phyloP scores from a whole-genome alignment of 2,888 invertebrate genomes.

The Dasypolia templi region DNA sequence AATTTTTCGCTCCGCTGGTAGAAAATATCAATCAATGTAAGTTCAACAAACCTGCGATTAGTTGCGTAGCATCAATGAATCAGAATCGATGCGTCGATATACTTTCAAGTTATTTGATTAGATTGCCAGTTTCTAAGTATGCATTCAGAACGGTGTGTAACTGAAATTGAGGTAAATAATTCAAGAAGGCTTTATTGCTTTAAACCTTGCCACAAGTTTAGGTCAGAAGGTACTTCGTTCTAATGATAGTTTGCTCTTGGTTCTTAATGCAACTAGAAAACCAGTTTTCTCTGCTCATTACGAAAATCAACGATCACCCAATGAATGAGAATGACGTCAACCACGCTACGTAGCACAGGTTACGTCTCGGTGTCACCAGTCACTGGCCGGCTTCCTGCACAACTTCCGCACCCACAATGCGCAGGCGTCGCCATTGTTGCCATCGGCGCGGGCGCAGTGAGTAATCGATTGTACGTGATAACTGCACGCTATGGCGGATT shows the following conservation, averaged over 20 bases:
- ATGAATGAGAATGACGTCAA: constrained; percentile 62
- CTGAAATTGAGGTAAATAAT: not conserved
- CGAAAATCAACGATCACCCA: not conserved
- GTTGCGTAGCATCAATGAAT: constrained; percentile 21
- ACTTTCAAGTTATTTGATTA: constrained; percentile 14
- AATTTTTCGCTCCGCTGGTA: constrained; percentile 56
- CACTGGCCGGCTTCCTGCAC: constrained; percentile 78
- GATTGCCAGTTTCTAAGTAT: constrained; percentile 3
- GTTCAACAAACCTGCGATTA: constrained; percentile 49
- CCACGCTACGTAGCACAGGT: constrained; percentile 37
- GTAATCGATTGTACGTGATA: constrained; percentile 61
- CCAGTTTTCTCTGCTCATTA: not conserved
- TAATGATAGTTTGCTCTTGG: no score
- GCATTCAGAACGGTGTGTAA: not conserved
- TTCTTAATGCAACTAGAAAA: no score
- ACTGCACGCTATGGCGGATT: constrained; percentile 43
- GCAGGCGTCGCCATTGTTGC: constrained; percentile 69
- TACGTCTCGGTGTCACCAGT: constrained; percentile 71
- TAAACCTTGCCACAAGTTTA: no score
- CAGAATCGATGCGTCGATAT: constrained; percentile 17
- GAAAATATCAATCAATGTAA: constrained; percentile 46
- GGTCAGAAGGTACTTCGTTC: no score
- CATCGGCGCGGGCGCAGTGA: constrained; percentile 41
- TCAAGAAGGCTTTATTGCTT: no score
- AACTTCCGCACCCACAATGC: constrained; percentile 79